Conservation (phyloP, 1,140 invertebrate genomes). For the Platorchestia sp. region DNA sequence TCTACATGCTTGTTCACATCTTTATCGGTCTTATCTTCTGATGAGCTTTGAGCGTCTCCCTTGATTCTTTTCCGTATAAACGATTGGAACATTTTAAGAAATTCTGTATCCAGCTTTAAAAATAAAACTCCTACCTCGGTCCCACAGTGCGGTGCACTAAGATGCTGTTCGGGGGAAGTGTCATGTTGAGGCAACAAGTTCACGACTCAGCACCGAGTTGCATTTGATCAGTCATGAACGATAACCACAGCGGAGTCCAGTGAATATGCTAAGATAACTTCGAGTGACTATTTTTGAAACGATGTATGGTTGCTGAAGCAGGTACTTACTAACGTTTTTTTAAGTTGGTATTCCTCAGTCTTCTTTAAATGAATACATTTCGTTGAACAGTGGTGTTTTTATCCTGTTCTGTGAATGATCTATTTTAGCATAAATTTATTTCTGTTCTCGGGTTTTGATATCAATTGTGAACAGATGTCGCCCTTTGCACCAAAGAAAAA, state of each 20-base stretch:
- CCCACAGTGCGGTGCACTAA: background rate
- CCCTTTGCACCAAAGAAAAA: too few relatives aligned
- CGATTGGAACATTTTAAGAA: background rate
- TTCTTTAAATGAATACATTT: conserved; percentile 19
- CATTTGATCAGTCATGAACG: background rate
- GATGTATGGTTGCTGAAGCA: conserved; percentile 1
- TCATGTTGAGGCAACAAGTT: background rate
- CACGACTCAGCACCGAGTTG: background rate
- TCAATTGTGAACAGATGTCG: too few relatives aligned
- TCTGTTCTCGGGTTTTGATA: background rate
- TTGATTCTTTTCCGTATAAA: background rate
- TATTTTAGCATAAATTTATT: background rate
- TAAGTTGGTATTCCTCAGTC: conserved; percentile 44
- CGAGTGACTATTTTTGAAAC: conserved; percentile 37
- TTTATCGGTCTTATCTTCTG: background rate
- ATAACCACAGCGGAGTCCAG: background rate
- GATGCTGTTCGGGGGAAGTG: background rate
- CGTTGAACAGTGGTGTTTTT: background rate
- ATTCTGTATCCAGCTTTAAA: background rate
- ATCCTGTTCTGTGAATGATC: background rate
- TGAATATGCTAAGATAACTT: background rate
- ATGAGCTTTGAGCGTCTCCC: background rate
- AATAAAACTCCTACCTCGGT: background rate
- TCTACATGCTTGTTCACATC: background rate
- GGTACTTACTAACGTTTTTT: conserved; percentile 48